These are phyloP conservation scores for Caerostris extrusa DNA, from an alignment of 1,140 invertebrate genomes.

Conservation along the genomic window DNA sequence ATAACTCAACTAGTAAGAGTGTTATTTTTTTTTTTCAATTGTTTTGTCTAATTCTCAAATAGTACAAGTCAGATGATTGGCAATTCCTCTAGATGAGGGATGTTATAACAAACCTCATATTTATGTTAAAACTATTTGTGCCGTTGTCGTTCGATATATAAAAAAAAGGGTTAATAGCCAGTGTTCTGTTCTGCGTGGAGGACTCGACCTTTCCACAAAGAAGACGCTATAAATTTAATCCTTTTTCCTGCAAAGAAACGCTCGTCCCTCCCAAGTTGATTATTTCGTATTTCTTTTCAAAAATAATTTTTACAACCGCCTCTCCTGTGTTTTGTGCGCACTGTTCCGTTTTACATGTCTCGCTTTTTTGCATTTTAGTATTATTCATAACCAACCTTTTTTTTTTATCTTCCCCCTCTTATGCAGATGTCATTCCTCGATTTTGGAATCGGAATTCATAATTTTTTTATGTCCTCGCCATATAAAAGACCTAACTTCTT, in stretches of 20 bases:
- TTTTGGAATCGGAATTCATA: neutral
- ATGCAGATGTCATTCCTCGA: conserved; percentile 36
- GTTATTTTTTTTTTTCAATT: neutral
- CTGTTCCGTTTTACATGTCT: conserved; percentile 45
- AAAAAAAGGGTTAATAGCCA: conserved; percentile 29
- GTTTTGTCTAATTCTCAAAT: neutral
- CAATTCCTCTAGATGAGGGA: neutral
- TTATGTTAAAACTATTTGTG: neutral
- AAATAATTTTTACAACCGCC: conserved; percentile 47
- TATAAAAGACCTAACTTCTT: neutral
- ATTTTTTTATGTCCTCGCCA: conserved; percentile 13
- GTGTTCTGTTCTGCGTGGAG: neutral
- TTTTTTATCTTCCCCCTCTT: neutral
- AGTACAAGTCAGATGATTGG: neutral
- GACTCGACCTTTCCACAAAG: conserved; percentile 27
- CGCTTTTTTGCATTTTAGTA: conserved; percentile 58
- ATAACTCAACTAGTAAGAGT: too few relatives aligned
- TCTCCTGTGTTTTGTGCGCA: conserved; percentile 12
- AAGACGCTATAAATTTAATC: conserved; percentile 1
- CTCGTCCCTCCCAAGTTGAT: neutral
- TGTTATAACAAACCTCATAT: neutral
- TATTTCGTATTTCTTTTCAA: neutral
- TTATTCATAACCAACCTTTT: neutral
- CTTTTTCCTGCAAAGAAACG: neutral
- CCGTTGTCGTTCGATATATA: neutral